phyloP scores from a whole-genome alignment of 2,113 vertebrate species.

The Arenaria interpres region DNA sequence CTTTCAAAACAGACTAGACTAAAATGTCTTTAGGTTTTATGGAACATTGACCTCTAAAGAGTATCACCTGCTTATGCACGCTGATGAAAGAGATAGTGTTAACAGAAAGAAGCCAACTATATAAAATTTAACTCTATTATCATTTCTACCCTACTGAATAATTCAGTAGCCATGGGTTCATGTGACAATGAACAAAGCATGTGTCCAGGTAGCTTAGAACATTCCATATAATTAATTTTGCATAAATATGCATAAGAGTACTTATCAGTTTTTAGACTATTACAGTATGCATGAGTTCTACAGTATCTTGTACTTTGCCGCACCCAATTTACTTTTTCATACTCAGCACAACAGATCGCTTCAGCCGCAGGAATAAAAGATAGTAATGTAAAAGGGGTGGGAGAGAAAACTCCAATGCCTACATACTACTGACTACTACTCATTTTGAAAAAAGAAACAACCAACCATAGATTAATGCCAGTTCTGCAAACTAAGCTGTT shows the following conservation, averaged over 20 bases:
- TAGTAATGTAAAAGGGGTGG: neutral
- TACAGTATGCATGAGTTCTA: neutral
- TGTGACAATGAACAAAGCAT: neutral
- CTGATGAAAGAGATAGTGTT: neutral
- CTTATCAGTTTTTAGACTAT: neutral
- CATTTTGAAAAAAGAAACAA: neutral
- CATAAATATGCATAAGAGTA: neutral
- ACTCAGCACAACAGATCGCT: neutral
- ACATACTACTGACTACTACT: neutral
- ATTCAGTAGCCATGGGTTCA: neutral
- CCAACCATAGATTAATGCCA: neutral
- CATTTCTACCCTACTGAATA: neutral
- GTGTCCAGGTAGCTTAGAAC: neutral
- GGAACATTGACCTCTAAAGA: neutral
- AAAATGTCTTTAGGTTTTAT: neutral
- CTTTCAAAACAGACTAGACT: slow-evolving; percentile 10
- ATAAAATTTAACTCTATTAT: neutral
- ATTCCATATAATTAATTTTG: neutral
- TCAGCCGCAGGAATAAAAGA: neutral
- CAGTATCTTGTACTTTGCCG: neutral
- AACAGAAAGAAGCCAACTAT: neutral
- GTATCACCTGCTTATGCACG: neutral
- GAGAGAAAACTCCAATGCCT: neutral
- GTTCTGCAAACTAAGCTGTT: neutral
- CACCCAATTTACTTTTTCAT: neutral